Base-by-base conservation (phyloP, 2,797 vertebrate species). In the Cygnus olor region DNA sequence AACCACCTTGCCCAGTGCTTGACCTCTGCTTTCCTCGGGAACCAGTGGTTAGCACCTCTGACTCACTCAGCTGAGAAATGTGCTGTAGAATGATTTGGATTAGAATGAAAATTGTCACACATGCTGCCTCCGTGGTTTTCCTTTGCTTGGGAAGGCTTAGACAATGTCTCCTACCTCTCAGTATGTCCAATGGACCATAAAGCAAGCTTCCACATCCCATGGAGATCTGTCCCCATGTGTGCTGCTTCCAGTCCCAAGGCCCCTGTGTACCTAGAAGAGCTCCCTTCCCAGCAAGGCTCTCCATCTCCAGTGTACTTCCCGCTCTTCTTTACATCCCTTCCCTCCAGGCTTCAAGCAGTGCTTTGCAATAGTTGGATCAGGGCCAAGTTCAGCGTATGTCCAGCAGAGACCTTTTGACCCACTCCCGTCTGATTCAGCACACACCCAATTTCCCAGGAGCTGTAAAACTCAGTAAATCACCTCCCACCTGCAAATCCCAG, bases 11-110 rank as follows among this genome's bases (percentile, higher is more conserved):
- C 68, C 53, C 74, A 51, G 22, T 89, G 47, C 40, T 94, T 91
- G 85, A 57, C 69, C 78, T 85, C 51, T 68, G 19, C 61, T 94
- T 91, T 93, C 71, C 78, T 71, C 8, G 54, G 89, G 69, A 81
- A 56, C 32, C 61, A 56, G 40, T 96, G 73, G 44, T 94, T 92
- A 85, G 83, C 49, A 61, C 80, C 80, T 93, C 51, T 93, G 90
- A 73, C 72, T 93, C 60, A 38, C 54, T 56, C 21, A 51, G 53
- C 47, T 18, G 56, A 94, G 86, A 89, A 93, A 73, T 44, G 30
- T 44, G 53, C 60, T 3, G 2, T 51, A 56, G 79, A 73, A 74
- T 36, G 3, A 47, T 86, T 51, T 80, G n/a, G 58, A 38, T 89
- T 82, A 56, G 68, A 93, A 91, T 21, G 40, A 15, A 53, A 30